Evolutionary conservation across 2,113 vertebrate genomes (phyloP), one percentile per base, ranked within the genome.

Genomic region (Montifringilla adamsi): DNA sequence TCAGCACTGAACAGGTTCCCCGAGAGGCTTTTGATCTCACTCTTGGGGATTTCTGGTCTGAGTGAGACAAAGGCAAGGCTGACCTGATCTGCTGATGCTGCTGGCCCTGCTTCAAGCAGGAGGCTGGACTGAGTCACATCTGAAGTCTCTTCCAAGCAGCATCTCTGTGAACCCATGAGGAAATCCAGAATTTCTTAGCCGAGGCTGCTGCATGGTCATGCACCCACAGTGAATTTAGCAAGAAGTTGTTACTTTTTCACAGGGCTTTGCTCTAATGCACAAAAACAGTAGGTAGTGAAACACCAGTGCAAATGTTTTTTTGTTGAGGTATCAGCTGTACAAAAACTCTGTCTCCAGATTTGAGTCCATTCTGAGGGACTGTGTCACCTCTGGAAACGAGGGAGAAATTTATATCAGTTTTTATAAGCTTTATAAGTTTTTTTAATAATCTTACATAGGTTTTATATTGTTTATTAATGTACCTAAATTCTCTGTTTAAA

Each of bases 161-260:
- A 43, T 4, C 14, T 55, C 77, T 20, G 10, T 39, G 49, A 52
- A 27, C 31, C 20, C 7, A 0, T 14, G 43, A 28, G 26, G 10
- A 50, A 20, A 58, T 28, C n/a, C 39, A 11, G 0, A 0, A 15
- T 72, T 85, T 59, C 33, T 52, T 19, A 78, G 13, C 35, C 35
- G 15, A 43, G 24, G 11, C 8, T 69, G 9, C 20, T 50, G 31
- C 0, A 0, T 6, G 8, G 5, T 47, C 49, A 4, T 22, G 5
- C 8, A 52, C 16, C 6, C 15, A 27, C 16, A 55, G 12, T 26
- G 4, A 15, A 28, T 35, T 66, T 24, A 19, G 15, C 27, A 33
- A 22, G 5, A 72, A 62, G 8, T 0, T 50, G 4, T 59, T 22
- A 9, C 27, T 33, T 79, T 78, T 56, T 26, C 27, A 30, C 15